A percentile compares a stretch with the other conserved stretches of the same genome.
phyloP scores from a whole-genome alignment of 2,113 vertebrate species.

The Neogale vison region DNA sequence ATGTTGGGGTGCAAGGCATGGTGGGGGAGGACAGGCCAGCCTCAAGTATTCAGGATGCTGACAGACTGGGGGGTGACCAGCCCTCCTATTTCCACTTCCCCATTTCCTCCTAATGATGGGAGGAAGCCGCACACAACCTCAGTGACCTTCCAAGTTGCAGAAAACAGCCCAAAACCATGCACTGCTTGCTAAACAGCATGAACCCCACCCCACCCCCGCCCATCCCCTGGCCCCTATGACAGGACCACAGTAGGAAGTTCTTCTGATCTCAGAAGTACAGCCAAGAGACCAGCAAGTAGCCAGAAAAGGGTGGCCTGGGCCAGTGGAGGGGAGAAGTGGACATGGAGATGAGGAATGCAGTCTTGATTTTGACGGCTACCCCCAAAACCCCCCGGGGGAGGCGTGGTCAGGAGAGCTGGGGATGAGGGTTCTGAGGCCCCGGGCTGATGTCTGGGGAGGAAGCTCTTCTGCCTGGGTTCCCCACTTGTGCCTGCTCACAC shows the following conservation, averaged over 20 bases:
- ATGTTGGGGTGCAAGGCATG: neutral
- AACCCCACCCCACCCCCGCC: neutral
- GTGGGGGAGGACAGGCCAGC: neutral
- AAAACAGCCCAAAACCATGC: neutral
- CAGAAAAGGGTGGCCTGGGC: no score
- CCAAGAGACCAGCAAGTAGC: neutral
- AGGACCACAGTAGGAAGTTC: neutral
- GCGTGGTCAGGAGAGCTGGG: neutral
- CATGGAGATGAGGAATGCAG: neutral
- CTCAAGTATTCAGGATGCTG: neutral
- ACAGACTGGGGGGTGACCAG: neutral
- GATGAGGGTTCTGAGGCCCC: neutral
- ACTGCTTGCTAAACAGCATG: neutral
- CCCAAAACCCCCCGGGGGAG: neutral
- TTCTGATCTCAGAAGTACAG: neutral
- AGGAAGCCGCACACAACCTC: rapidly evolving
- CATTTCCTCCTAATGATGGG: neutral
- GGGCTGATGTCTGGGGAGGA: neutral
- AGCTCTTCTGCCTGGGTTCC: neutral
- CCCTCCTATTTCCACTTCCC: neutral
- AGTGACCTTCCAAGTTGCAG: neutral
- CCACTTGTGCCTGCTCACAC: neutral
- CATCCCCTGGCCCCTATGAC: neutral
- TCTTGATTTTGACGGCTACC: no score
- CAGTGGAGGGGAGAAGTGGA: no score